Conservation (phyloP, 2,113 vertebrate genomes). For the Saiga tatarica region DNA sequence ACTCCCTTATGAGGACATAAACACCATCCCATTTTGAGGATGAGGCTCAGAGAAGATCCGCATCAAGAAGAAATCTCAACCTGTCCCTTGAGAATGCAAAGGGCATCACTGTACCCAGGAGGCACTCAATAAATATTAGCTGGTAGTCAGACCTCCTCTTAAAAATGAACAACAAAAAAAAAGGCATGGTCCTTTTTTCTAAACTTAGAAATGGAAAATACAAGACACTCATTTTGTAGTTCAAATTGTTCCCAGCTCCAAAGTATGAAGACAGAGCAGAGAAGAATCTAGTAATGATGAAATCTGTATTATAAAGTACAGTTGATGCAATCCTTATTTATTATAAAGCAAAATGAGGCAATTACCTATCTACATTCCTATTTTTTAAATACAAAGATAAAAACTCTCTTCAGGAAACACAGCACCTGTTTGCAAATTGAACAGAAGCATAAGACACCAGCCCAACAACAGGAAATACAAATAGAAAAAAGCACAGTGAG, state of each 20-base stretch:
- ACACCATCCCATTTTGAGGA: background rate
- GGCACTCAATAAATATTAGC: background rate
- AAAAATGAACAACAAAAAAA: background rate
- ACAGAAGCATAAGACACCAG: background rate
- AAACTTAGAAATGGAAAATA: background rate
- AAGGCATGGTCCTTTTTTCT: background rate
- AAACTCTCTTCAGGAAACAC: conserved; percentile 41
- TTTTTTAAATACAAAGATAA: conserved; percentile 44
- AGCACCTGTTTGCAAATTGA: conserved; percentile 44
- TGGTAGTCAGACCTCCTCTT: background rate
- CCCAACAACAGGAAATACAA: conserved; percentile 35
- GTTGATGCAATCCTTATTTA: background rate
- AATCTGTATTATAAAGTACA: conserved; percentile 25
- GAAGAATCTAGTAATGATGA: background rate
- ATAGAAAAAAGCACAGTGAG: background rate
- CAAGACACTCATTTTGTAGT: background rate
- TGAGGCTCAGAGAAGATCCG: background rate
- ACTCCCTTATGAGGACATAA: background rate
- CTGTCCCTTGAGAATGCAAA: background rate
- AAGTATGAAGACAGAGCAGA: background rate
- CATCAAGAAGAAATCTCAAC: background rate
- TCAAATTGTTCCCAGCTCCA: background rate
- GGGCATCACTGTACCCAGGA: background rate
- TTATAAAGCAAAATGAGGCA: conserved; percentile 41
- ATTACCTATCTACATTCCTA: conserved; percentile 34